A percentile compares a stretch with the other conserved stretches of the same genome.
phyloP scores from a whole-genome alignment of 2,797 vertebrate species.

The Salarias fasciatus region DNA sequence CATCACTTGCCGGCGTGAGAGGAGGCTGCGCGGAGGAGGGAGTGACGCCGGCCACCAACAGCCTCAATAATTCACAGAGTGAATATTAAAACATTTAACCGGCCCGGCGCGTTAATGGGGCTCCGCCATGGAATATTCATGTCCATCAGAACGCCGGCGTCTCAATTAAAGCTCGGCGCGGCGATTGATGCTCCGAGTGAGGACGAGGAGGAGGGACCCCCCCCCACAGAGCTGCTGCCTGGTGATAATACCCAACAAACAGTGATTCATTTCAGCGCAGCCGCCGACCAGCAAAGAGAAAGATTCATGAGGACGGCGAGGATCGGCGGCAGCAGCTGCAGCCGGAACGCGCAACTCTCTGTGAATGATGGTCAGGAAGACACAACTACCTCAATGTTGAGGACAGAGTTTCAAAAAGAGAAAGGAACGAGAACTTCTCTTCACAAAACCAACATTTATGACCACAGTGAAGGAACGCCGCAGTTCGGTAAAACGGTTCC shows the following conservation, averaged over 20 bases:
- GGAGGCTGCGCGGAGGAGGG: conserved; percentile 43
- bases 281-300: conserved; percentile 25
- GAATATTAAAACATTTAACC: conserved; percentile 77
- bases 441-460: no score
- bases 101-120: no score
- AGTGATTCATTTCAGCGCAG: conserved; percentile 10
- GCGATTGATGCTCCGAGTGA: conserved; percentile 41
- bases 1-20: conserved; percentile 55
- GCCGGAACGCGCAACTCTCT: not conserved
- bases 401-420: no score
- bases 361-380: no score
- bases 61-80: conserved; percentile 75
- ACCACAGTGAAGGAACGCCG: no score
- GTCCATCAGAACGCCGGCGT: conserved; percentile 61
- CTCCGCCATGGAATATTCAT: conserved; percentile 79
- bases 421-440: no score
- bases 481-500: no score
- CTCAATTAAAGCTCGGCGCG: conserved; percentile 65
- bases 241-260: not conserved
- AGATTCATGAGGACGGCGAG: conserved; percentile 12
- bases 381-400: no score
- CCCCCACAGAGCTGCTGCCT: not conserved
- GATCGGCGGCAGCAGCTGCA: not conserved
- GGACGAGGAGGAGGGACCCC: conserved; percentile 5
- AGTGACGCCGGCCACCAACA: conserved; percentile 55